Conservation (phyloP, 2,797 vertebrate genomes). For the Parauchenoglanis ngamensis region DNA sequence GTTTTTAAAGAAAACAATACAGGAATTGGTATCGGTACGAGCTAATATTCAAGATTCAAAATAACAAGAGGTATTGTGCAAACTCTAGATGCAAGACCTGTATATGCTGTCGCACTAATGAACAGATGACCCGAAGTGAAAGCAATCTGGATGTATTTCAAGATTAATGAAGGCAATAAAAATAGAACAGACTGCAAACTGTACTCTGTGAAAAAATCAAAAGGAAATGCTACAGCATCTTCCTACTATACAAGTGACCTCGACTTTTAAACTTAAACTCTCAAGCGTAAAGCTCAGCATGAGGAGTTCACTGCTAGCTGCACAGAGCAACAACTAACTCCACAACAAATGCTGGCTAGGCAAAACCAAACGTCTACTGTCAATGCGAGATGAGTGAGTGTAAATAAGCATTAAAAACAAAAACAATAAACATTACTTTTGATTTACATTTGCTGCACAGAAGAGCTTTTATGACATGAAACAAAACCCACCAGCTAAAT, state of each 20-base stretch:
- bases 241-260: neutral
- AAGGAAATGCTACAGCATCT: neutral
- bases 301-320: neutral
- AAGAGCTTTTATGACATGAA: neutral
- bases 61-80: neutral
- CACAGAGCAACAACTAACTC: neutral
- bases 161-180: neutral
- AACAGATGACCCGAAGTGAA: neutral
- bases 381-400: no score
- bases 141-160: neutral
- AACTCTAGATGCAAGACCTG: neutral
- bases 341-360: neutral
- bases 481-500: neutral
- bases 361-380: neutral
- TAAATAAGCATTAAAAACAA: neutral
- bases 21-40: neutral
- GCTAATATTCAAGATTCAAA: neutral
- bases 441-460: neutral
- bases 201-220: neutral
- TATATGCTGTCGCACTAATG: neutral
- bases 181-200: slow-evolving; percentile 4
- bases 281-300: neutral
- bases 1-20: neutral
- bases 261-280: neutral
- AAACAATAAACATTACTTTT: neutral